Evolutionary conservation across 2,888 invertebrate genomes (phyloP), one percentile per base, ranked within the genome.

Genomic region (Branchipolynoe longqiensis): DNA sequence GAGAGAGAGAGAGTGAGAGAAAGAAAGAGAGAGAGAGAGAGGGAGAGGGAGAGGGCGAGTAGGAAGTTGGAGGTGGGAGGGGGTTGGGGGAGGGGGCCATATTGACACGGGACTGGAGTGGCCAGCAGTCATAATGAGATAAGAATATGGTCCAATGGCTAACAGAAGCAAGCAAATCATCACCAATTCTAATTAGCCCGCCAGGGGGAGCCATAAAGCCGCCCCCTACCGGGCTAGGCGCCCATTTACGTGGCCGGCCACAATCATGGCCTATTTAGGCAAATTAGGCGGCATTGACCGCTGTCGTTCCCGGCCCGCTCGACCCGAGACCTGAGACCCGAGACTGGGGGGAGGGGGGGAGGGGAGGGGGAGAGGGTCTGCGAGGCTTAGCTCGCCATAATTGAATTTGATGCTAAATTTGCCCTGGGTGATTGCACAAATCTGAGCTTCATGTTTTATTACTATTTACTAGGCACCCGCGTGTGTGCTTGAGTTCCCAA

Each of bases 341-440:
- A n/a, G n/a, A n/a, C n/a, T n/a, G n/a, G n/a, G n/a, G n/a, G n/a
- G n/a, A n/a, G n/a, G n/a, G n/a, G n/a, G n/a, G n/a, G n/a, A n/a
- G n/a, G n/a, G n/a, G n/a, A n/a, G n/a, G n/a, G n/a, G n/a, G n/a
- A n/a, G n/a, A n/a, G n/a, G n/a, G n/a, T n/a, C n/a, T n/a, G n/a
- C n/a, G n/a, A n/a, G 54, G 78, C 78, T 54, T 31, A 78, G 41
- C 31, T 33, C 18, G 1, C 48, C 48, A 78, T 78, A 78, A 78
- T 78, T 78, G 78, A 78, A 78, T 78, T 78, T 78, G 54, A 78
- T 78, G 78, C 48, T 78, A 31, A 54, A 78, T 78, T 78, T 41
- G 48, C 78, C n/a, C 28, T 54, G 48, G 54, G 48, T 78, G 78
- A 78, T 78, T 78, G 78, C 78, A 28, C 78, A 78, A 78, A 78